Conservation (phyloP, 2,888 invertebrate species). For the Plebejus anna region DNA sequence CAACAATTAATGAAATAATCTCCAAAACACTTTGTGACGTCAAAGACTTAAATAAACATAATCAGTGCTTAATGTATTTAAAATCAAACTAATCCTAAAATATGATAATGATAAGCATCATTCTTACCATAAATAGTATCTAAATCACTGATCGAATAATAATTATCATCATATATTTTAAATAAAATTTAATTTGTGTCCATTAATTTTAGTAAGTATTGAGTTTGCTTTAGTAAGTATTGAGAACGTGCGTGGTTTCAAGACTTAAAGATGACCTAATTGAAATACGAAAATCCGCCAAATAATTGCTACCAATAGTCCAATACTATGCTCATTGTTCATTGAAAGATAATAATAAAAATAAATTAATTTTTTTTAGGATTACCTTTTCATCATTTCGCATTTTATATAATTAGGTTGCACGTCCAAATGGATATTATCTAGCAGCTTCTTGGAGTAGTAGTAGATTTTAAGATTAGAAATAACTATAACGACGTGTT, state of each 20-base stretch:
- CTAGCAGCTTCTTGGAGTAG: background rate
- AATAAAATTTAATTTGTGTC: no score
- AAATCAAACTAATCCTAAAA: conserved; percentile 5
- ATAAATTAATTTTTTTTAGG: background rate
- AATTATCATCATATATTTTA: no score
- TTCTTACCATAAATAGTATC: background rate
- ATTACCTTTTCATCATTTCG: background rate
- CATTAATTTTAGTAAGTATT: background rate
- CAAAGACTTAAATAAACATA: background rate
- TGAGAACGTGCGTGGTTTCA: background rate
- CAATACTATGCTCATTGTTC: background rate
- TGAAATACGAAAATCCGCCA: no score
- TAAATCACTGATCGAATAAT: background rate
- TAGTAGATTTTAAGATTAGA: no score
- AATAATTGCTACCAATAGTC: background rate
- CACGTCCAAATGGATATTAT: no score
- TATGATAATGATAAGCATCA: conserved; percentile 1
- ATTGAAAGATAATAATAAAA: background rate
- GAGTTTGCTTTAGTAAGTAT: background rate
- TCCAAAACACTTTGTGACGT: background rate
- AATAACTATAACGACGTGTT: no score
- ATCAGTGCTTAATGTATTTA: conserved; percentile 10
- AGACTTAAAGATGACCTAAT: no score
- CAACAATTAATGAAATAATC: background rate
- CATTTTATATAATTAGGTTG: no score